phyloP scores from a whole-genome alignment of 1,140 invertebrate species.

The Maconellicoccus hirsutus region DNA sequence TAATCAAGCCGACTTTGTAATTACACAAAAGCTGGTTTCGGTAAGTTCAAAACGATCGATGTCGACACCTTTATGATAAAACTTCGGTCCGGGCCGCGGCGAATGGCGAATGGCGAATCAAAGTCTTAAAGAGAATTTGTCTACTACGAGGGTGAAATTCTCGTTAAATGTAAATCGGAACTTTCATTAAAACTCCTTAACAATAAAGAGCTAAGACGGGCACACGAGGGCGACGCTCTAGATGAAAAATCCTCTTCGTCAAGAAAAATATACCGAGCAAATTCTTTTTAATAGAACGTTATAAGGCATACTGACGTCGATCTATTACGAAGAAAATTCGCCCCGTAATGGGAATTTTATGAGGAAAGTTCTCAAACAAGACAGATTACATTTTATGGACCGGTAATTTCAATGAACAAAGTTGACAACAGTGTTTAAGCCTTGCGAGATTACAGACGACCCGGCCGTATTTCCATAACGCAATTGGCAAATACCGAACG shows the following conservation, averaged over 20 bases:
- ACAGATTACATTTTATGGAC: slow-evolving; percentile 5
- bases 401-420: slow-evolving; percentile 1
- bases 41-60: not conserved
- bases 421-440: slow-evolving; percentile 3
- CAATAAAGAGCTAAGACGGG: no score
- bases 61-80: not conserved
- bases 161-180: slow-evolving; percentile 2
- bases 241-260: not conserved
- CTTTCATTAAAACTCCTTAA: not conserved
- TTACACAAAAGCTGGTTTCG: not conserved
- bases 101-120: no score
- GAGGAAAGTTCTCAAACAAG: slow-evolving; percentile 8
- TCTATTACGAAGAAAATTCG: slow-evolving; percentile 3
- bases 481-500: not conserved
- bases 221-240: not conserved
- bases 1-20: not conserved
- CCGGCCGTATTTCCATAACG: not conserved
- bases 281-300: not conserved
- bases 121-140: not conserved
- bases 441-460: not conserved
- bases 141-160: not conserved
- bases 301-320: not conserved
- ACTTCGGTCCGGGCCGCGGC: not conserved
- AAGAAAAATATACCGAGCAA: not conserved
- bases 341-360: not conserved